phyloP scores from a whole-genome alignment of 2,888 invertebrate genomes.

The Calameuta filiformis region DNA sequence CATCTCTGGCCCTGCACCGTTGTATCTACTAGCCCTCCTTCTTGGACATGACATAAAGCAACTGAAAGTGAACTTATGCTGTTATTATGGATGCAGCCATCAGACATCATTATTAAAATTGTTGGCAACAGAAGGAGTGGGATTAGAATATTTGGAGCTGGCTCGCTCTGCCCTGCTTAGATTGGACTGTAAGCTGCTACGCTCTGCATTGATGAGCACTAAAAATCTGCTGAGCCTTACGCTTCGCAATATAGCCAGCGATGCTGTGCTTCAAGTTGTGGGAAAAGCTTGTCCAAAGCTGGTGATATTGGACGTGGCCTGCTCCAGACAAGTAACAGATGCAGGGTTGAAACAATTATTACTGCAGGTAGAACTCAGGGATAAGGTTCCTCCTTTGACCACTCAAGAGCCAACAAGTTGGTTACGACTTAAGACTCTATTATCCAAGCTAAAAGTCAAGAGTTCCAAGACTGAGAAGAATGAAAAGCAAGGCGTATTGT shows the following conservation, averaged over 20 bases:
- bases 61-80: conserved; percentile 63
- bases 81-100: conserved; percentile 67
- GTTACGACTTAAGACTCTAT: conserved; percentile 52
- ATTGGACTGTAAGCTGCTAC: conserved; percentile 61
- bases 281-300: conserved; percentile 63
- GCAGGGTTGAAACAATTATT: conserved; percentile 61
- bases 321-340: conserved; percentile 65
- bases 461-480: conserved; percentile 46
- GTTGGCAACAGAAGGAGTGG: conserved; percentile 60
- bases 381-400: conserved; percentile 42
- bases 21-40: conserved; percentile 61
- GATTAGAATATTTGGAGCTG: conserved; percentile 60
- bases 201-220: conserved; percentile 58
- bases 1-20: conserved; percentile 61
- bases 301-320: conserved; percentile 61
- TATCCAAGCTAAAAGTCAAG: conserved; percentile 48
- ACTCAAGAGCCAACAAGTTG: conserved; percentile 50
- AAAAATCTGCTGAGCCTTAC: conserved; percentile 58
- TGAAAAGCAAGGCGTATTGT: conserved; percentile 43
- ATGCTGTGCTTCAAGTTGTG: conserved; percentile 61
- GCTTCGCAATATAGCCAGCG: conserved; percentile 64
- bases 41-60: conserved; percentile 62
- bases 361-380: conserved; percentile 61
- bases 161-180: conserved; percentile 62
- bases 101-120: conserved; percentile 63